Evolutionary conservation across 1,140 invertebrate genomes (phyloP), one percentile per base, ranked within the genome.

Genomic region (Bombus sylvicola): DNA sequence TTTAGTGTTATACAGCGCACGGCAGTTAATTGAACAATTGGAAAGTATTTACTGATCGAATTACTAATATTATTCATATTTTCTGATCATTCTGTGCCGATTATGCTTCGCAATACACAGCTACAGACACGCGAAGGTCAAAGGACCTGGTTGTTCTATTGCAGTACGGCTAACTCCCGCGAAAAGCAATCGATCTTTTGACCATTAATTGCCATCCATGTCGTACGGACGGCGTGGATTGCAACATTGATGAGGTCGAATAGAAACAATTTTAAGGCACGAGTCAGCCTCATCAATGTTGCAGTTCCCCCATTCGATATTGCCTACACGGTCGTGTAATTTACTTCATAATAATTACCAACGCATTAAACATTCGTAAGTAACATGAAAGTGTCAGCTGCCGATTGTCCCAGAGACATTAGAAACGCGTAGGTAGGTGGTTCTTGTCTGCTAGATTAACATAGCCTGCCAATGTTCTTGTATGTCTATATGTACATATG

Each of bases 291-390:
- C 83, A 85, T 85, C 57, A 85, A 85, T 79, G 83, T 80, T 85
- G 77, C 68, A 80, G 22, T 28, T 59, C 62, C 37, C 41, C 64
- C 28, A 64, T 31, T 31, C 75, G 68, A 81, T 83, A 64, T 82
- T 39, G 66, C 31, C 43, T 81, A 69, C 66, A 71, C 15, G 28
- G 59, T 77, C 78, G 66, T 78, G 78, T 91, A 92, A 92, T 92
- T 91, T 91, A 64, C 90, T 86, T 92, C 85, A 84, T 92, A 92
- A 92, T 91, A 91, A 92, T 92, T 91, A 92, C 79, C 31, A 53
- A 64, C 83, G 66, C 89, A 91, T 92, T 91, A 89, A 92, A 92
- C 85, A 91, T 92, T 92, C 83, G 89, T 86, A 72, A 74, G 83
- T 88, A 88, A 91, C 81, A 69, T 88, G 86, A 87, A 91, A 87